Conservation (phyloP, 2,888 invertebrate species). For the Drosophila incognita region DNA sequence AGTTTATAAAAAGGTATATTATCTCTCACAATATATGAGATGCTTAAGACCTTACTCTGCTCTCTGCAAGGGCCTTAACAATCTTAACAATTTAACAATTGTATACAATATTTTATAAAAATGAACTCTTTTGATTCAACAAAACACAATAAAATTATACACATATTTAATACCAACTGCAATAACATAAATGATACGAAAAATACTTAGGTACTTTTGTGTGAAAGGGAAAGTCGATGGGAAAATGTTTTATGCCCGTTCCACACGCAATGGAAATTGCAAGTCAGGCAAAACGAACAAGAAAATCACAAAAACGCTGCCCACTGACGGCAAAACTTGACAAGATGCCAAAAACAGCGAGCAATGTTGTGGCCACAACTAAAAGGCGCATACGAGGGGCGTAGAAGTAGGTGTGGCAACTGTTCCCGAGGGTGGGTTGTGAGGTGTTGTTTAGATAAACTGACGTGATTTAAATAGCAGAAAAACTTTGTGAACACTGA, state of each 20-base stretch:
- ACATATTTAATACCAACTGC: conserved; percentile 32
- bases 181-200: conserved; percentile 13
- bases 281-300: conserved; percentile 33
- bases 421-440: conserved; percentile 49
- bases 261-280: conserved; percentile 50
- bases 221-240: conserved; percentile 24
- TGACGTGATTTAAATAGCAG: conserved; percentile 79
- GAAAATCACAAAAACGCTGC: conserved; percentile 34
- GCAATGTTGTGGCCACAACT: conserved; percentile 57
- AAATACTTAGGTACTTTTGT: conserved; percentile 16
- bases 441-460: conserved; percentile 76
- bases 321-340: conserved; percentile 68
- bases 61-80: neutral
- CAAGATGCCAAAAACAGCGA: conserved; percentile 74
- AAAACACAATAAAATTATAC: conserved; percentile 15
- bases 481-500: conserved; percentile 67
- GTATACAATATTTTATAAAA: neutral
- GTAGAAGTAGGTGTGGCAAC: conserved; percentile 53
- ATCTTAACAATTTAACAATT: neutral
- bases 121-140: conserved; percentile 5
- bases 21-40: neutral
- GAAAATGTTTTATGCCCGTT: conserved; percentile 50
- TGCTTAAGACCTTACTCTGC: neutral
- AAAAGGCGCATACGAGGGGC: conserved; percentile 26
- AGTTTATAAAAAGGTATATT: neutral